phyloP scores from a whole-genome alignment of 2,797 vertebrate species.

The Pseudochromis fuscus region DNA sequence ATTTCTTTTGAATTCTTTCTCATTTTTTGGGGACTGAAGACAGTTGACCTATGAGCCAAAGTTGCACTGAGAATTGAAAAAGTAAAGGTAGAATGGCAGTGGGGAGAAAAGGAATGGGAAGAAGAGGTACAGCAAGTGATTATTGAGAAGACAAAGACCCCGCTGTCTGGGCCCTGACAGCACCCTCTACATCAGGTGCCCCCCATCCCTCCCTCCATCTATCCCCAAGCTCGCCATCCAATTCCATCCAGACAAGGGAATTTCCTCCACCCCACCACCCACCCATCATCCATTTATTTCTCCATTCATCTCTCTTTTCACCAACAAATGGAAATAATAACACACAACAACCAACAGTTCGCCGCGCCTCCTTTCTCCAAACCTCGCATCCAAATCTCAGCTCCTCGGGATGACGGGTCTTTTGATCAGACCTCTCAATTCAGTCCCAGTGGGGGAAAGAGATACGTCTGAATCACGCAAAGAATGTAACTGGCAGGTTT shows the following conservation, averaged over 20 bases:
- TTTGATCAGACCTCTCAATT: slow-evolving; percentile 77
- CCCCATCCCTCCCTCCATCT: slow-evolving; percentile 72
- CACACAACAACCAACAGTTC: slow-evolving; percentile 76
- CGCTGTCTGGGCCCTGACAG: slow-evolving; percentile 81
- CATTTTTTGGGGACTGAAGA: slow-evolving; percentile 18
- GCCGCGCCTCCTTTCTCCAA: slow-evolving; percentile 43
- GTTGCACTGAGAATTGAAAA: slow-evolving; percentile 62
- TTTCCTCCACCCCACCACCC: slow-evolving; percentile 74
- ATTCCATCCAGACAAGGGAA: slow-evolving; percentile 82
- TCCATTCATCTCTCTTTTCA: slow-evolving; percentile 77
- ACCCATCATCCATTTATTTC: slow-evolving; percentile 81
- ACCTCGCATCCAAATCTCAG: slow-evolving; percentile 68
- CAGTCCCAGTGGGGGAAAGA: slow-evolving; percentile 71
- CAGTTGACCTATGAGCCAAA: slow-evolving; percentile 54
- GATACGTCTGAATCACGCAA: slow-evolving; percentile 79
- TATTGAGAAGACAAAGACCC: slow-evolving; percentile 85
- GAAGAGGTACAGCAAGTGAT: slow-evolving; percentile 79
- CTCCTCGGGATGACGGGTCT: slow-evolving; percentile 63
- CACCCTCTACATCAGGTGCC: slow-evolving; percentile 82
- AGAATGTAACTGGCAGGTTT: slow-evolving; percentile 81
- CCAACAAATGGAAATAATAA: slow-evolving; percentile 84
- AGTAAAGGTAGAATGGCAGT: slow-evolving; percentile 60
- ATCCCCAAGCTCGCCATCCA: slow-evolving; percentile 76
- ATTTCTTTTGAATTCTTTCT: slow-evolving; percentile 24
- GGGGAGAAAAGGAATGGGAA: slow-evolving; percentile 65